phyloP scores from a whole-genome alignment of 2,113 vertebrate species.

The Notarius quadriscutis region DNA sequence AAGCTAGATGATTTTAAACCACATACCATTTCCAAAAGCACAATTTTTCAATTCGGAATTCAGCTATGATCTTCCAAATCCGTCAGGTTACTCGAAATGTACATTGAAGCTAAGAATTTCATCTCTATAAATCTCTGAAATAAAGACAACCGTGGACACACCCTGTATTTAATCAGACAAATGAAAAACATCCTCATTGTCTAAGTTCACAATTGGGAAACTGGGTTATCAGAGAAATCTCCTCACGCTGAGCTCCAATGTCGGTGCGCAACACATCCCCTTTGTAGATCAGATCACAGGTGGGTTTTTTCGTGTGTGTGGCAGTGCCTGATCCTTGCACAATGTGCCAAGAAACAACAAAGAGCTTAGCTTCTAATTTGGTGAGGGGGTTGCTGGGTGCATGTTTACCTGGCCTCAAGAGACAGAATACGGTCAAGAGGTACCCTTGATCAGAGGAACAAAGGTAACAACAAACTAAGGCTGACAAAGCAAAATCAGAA shows the following conservation, averaged over 20 bases:
- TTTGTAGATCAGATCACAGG: constrained; percentile 31
- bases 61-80: background rate
- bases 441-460: constrained; percentile 28
- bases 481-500: background rate
- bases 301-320: background rate
- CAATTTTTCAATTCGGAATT: no score
- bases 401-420: constrained; percentile 41
- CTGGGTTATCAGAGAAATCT: background rate
- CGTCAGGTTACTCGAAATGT: background rate
- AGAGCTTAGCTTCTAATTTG: constrained; percentile 21
- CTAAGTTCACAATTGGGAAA: background rate
- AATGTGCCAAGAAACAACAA: constrained; percentile 29
- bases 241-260: background rate
- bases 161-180: background rate
- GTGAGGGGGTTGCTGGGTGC: constrained; percentile 10
- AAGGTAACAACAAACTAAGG: constrained; percentile 17
- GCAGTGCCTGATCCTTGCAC: constrained; percentile 11
- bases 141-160: background rate
- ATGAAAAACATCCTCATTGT: background rate
- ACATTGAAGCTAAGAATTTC: background rate
- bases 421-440: constrained; percentile 16
- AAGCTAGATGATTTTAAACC: background rate
- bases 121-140: background rate
- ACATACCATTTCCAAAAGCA: background rate
- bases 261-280: background rate